phyloP scores from a whole-genome alignment of 2,888 invertebrate species.

The Ganaspis brasiliensis region DNA sequence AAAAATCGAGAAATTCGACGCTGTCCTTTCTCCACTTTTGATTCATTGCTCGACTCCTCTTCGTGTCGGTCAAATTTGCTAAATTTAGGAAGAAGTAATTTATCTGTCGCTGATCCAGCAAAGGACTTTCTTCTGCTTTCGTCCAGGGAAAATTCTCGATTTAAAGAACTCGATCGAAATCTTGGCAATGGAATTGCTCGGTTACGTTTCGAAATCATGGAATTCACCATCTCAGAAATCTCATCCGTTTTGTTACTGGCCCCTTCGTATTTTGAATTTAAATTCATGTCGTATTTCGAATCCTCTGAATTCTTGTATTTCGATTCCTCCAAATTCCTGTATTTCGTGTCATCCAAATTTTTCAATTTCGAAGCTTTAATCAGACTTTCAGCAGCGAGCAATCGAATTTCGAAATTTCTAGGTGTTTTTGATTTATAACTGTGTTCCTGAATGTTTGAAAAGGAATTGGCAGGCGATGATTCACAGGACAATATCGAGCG shows the following conservation, averaged over 20 bases:
- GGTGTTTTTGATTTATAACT: conserved; percentile 62
- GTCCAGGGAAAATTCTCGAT: conserved; percentile 64
- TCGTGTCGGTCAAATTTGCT: conserved; percentile 83
- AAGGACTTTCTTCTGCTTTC: conserved; percentile 59
- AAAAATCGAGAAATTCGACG: conserved; percentile 88
- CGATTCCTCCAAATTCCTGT: conserved; percentile 63
- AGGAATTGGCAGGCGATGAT: conserved; percentile 73
- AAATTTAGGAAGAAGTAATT: conserved; percentile 80
- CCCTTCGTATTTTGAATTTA: conserved; percentile 73
- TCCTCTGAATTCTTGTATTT: conserved; percentile 70
- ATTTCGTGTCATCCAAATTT: not conserved
- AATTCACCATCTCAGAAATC: conserved; percentile 65
- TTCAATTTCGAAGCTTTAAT: conserved; percentile 64
- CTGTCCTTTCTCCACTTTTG: conserved; percentile 79
- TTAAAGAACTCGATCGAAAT: conserved; percentile 73
- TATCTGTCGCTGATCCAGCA: conserved; percentile 79
- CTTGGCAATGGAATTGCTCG: conserved; percentile 75
- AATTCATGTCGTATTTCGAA: conserved; percentile 67
- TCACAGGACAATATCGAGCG: conserved; percentile 70
- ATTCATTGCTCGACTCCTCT: conserved; percentile 78
- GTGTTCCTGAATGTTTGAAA: conserved; percentile 69
- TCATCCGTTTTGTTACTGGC: conserved; percentile 72
- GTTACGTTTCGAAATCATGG: conserved; percentile 66
- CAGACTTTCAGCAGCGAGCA: conserved; percentile 76
- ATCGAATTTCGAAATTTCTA: conserved; percentile 72